Percentiles rank a stretch among this genome's conserved stretches.
phyloP scores from a whole-genome alignment of 2,888 invertebrate species.

The Nemapogon koenigi region DNA sequence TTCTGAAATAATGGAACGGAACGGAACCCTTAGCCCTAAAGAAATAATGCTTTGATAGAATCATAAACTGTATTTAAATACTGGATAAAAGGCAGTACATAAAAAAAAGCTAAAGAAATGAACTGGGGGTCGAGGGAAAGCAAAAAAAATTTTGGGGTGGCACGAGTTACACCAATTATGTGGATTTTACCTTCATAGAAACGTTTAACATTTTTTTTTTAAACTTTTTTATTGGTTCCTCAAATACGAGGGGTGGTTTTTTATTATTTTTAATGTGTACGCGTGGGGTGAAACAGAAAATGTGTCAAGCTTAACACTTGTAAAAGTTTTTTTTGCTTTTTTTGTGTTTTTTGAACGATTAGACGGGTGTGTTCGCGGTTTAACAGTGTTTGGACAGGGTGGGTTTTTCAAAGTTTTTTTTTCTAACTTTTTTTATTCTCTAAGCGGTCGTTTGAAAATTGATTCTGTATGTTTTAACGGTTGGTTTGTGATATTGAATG shows the following conservation, averaged over 20 bases:
- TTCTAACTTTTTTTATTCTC: constrained; percentile 7
- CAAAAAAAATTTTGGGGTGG: constrained; percentile 36
- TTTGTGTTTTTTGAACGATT: constrained; percentile 18
- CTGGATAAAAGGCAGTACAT: constrained; percentile 35
- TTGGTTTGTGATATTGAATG: constrained; percentile 1
- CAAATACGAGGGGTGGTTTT: constrained; percentile 40
- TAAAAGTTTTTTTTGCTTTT: constrained; percentile 25
- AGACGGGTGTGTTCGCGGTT: constrained; percentile 23
- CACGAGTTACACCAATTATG: constrained; percentile 52
- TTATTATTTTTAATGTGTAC: constrained; percentile 25
- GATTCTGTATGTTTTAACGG: constrained; percentile 20
- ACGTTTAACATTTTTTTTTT: constrained; percentile 33
- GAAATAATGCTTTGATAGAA: constrained; percentile 23
- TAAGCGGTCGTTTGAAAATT: constrained; percentile 18
- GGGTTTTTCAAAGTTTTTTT: constrained; percentile 20
- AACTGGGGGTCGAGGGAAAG: constrained; percentile 12
- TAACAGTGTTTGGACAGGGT: constrained; percentile 41
- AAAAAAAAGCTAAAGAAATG: constrained; percentile 20
- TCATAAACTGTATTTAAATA: background rate
- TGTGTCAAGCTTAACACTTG: constrained; percentile 43
- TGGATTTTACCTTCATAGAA: constrained; percentile 41
- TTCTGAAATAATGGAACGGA: too few relatives aligned
- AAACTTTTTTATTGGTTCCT: constrained; percentile 43
- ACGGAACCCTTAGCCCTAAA: too few relatives aligned
- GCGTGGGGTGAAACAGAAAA: constrained; percentile 25